A percentile compares a stretch with the other conserved stretches of the same genome.
These are phyloP conservation scores for Watsonalla cultraria DNA, from an alignment of 2,888 invertebrate genomes.

Conservation along the genomic window DNA sequence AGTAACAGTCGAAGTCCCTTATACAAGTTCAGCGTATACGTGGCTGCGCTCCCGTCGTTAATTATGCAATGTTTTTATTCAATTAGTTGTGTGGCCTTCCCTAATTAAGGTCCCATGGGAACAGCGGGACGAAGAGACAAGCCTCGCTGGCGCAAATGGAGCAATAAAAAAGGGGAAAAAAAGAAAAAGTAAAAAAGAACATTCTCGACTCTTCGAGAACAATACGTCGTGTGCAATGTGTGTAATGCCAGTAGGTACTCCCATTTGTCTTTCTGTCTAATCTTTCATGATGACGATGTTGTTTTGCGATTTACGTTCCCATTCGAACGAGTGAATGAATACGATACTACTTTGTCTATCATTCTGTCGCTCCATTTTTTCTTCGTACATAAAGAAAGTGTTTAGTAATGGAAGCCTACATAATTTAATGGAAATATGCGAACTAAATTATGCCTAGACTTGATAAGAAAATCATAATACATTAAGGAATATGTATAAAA, in stretches of 20 bases:
- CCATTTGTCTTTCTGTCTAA: constrained; percentile 68
- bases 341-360: constrained; percentile 4
- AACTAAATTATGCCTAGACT: too few relatives aligned
- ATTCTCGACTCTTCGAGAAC: constrained; percentile 51
- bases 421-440: too few relatives aligned
- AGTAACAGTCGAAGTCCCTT: constrained; percentile 20
- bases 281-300: constrained; percentile 65
- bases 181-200: constrained; percentile 41
- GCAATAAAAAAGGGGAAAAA: constrained; percentile 51
- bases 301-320: constrained; percentile 52
- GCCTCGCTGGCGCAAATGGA: constrained; percentile 54
- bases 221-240: constrained; percentile 51
- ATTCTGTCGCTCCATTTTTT: neutral
- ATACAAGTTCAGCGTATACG: constrained; percentile 17
- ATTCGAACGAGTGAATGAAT: constrained; percentile 44
- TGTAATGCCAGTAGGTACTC: constrained; percentile 34
- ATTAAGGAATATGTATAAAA: too few relatives aligned
- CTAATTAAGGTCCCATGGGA: constrained; percentile 59
- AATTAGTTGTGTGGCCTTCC: constrained; percentile 64
- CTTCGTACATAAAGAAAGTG: too few relatives aligned
- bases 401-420: too few relatives aligned
- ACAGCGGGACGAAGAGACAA: constrained; percentile 41
- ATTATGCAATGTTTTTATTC: constrained; percentile 74
- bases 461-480: too few relatives aligned
- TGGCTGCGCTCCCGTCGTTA: constrained; percentile 40